Evolutionary conservation across 2,888 invertebrate species (phyloP).

Genomic region (Melikaiella ostensackeni): DNA sequence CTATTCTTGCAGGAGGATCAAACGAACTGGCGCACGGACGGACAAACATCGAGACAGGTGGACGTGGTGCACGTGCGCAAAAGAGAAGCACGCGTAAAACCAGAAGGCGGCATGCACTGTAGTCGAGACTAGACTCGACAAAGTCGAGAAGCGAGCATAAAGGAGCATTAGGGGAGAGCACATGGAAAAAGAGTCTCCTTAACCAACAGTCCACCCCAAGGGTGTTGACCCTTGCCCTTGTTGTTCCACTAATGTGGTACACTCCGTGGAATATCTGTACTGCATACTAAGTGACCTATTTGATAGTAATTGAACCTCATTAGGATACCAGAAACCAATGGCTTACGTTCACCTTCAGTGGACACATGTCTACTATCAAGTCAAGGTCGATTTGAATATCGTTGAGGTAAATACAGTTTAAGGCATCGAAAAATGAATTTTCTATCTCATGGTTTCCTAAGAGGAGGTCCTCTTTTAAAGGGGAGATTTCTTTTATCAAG

Average conservation of each 20-base stretch:
- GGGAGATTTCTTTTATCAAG: conserved; percentile 12
- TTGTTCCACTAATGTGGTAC: conserved; percentile 61
- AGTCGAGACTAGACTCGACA: conserved; percentile 41
- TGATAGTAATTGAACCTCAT: conserved; percentile 73
- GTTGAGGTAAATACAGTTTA: not conserved
- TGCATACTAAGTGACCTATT: conserved; percentile 70
- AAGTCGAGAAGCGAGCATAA: conserved; percentile 41
- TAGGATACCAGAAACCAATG: conserved; percentile 63
- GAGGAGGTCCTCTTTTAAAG: not conserved
- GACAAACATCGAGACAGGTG: conserved; percentile 51
- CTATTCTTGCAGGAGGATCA: conserved; percentile 5
- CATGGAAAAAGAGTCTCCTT: conserved; percentile 49
- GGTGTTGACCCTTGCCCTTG: conserved; percentile 67
- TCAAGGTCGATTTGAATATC: not conserved
- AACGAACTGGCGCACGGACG: conserved; percentile 44
- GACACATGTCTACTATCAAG: conserved; percentile 6
- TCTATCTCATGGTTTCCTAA: too few relatives aligned
- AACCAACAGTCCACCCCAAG: conserved; percentile 54
- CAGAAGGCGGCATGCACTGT: conserved; percentile 44
- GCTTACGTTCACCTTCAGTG: conserved; percentile 8
- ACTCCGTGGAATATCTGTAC: conserved; percentile 67
- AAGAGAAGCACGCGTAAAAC: conserved; percentile 54
- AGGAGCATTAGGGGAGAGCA: conserved; percentile 41
- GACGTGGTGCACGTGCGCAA: conserved; percentile 55
- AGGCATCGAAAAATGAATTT: too few relatives aligned